Evolutionary conservation across 2,113 vertebrate species (phyloP).

Genomic region (Felis chaus): DNA sequence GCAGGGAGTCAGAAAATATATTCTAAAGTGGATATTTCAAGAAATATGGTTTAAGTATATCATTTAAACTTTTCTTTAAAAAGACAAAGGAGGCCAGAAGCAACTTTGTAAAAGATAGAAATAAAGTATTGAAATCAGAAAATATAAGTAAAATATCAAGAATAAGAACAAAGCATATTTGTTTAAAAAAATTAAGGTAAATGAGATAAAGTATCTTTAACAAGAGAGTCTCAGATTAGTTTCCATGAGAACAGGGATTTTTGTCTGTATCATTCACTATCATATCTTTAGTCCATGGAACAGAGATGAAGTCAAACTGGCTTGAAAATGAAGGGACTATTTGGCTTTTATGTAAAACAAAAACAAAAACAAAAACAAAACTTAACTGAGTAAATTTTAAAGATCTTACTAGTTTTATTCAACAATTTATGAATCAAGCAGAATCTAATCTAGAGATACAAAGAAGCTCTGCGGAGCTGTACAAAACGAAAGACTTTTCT

Average conservation of each 20-base stretch:
- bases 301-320: background rate
- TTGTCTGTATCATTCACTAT: background rate
- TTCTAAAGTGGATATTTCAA: background rate
- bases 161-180: background rate
- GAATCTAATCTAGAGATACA: background rate
- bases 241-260: background rate
- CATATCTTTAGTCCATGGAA: background rate
- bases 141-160: background rate
- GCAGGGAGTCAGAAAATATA: background rate
- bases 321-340: background rate
- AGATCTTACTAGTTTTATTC: background rate
- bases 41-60: background rate
- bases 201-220: background rate
- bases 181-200: background rate
- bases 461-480: background rate
- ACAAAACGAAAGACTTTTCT: background rate
- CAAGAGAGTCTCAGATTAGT: slow-evolving; percentile 20
- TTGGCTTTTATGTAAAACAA: background rate
- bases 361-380: background rate
- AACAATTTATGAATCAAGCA: background rate
- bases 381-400: background rate
- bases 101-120: background rate
- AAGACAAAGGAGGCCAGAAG: background rate
- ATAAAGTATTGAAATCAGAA: background rate
- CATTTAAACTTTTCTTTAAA: background rate